Base-by-base conservation (phyloP, 2,888 invertebrate species). In the Andrena bicolor region DNA sequence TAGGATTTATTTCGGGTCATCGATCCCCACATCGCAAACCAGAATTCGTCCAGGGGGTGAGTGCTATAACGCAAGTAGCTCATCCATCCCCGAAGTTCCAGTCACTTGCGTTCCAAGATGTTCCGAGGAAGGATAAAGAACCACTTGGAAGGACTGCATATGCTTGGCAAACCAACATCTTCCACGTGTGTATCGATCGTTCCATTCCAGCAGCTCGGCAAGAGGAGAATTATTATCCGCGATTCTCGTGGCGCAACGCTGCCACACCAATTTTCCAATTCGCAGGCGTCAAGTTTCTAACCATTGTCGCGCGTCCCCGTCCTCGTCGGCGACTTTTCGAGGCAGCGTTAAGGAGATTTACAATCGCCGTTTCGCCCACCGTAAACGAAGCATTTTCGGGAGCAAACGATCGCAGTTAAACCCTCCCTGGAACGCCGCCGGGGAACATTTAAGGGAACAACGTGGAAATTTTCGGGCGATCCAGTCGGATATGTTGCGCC, bases 321-420 rank as follows among this genome's bases (percentile, higher is more conserved):
- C 28, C 53, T 66, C 73, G 61, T 82, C 80, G 75, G 26, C 80
- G 77, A 76, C 79, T 86, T 82, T 78, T 69, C 86, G 76, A 74
- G 74, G 35, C 76, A 63, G 78, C 75, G 84, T 71, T 82, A 75
- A 56, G 64, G 74, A 87, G 85, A 87, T 87, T 87, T 87, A 87
- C 87, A 84, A 77, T 82, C 77, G 87, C 72, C 85, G 85, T 83
- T 87, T 83, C 74, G 85, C 74, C 79, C 74, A 79, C 83, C 80
- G 83, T 87, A 85, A 87, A 87, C 87, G 85, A 87, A 83, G 82
- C 85, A 87, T 87, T 87, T 87, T 87, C 82, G 85, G 80, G 73
- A 83, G 83, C 87, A 82, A 87, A 87, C 87, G 87, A 87, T 87
- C 87, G 85, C 87, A 78, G 83, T 87, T 87, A 85, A 78, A 78